These are phyloP conservation scores for Limosa lapponica DNA, from an alignment of 2,797 vertebrate genomes.

Conservation along the genomic window DNA sequence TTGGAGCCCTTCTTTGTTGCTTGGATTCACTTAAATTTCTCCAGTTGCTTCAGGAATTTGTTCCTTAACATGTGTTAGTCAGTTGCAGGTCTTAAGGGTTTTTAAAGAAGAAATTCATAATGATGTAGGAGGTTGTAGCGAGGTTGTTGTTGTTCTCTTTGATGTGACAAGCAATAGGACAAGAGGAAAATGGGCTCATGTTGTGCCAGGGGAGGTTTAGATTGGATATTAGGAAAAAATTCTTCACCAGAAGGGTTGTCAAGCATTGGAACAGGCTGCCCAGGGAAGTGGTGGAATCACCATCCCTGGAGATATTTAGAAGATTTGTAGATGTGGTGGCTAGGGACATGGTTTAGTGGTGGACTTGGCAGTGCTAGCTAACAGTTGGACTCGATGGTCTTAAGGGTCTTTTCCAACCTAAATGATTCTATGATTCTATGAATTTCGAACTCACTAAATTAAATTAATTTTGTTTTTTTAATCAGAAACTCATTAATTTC, in stretches of 20 bases:
- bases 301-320: neutral
- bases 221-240: neutral
- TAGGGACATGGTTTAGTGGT: neutral
- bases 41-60: neutral
- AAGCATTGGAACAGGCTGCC: neutral
- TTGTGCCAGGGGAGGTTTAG: neutral
- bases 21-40: neutral
- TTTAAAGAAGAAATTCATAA: neutral
- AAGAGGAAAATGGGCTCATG: neutral
- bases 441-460: neutral
- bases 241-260: neutral
- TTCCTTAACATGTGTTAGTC: neutral
- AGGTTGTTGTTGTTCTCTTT: neutral
- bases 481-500: neutral
- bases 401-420: neutral
- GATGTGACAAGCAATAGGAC: neutral
- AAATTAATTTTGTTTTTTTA: neutral
- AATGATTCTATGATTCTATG: neutral
- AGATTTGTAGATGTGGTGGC: neutral
- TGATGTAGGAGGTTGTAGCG: neutral
- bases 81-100: neutral
- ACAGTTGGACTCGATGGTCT: neutral
- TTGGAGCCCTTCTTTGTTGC: neutral
- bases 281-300: neutral
- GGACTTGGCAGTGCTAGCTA: neutral